Evolutionary conservation across 53 echinoderm and acorn worm genomes (phyloP), one percentile per base, ranked within the genome.

Genomic region (Mesocentrotus franciscanus): DNA sequence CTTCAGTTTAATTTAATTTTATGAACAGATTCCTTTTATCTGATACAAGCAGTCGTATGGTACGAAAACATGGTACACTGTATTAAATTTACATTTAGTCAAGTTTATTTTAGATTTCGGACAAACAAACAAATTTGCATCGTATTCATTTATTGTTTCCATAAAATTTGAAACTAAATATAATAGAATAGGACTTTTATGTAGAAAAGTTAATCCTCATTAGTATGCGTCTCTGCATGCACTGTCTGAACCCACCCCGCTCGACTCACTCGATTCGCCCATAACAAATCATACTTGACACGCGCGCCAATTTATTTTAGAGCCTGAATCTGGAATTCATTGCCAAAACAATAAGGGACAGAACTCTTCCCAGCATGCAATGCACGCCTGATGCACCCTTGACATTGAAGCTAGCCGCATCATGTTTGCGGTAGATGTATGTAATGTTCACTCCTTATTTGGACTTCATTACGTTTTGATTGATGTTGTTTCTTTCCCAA

Each of bases 261-360:
- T 10, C n/a, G 27, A 56, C 87, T 87, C 59, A 4, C 12, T n/a
- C 29, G 27, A 87, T 58, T 87, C 57, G 59, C n/a, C 87, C 12
- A 58, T 87, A 10, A 87, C 87, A 87, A 87, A 87, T 87, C 87
- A 87, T 4, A 57, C 26, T 3, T 87, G 87, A 87, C 87, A 87
- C 87, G 58, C 87, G 87, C 87, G 87, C 87, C 87, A 87, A 87
- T 87, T 87, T 58, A 87, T 87, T 87, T 87, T 58, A 26, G 87
- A 58, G 59, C 26, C 87, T 33, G 27, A 57, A 87, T 56, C 57
- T 87, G 87, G 87, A 87, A 87, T 87, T 87, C 87, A 87, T 87
- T 87, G 87, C 57, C 26, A 87, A 57, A 56, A 87, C 59, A 87
- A 87, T 87, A 87, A 87, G 58, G 87, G 87, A 16, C 87, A 58